Percentiles rank a stretch among this genome's conserved stretches.
Evolutionary conservation across 2,113 vertebrate genomes (phyloP).

Genomic region (Vulpes vulpes): DNA sequence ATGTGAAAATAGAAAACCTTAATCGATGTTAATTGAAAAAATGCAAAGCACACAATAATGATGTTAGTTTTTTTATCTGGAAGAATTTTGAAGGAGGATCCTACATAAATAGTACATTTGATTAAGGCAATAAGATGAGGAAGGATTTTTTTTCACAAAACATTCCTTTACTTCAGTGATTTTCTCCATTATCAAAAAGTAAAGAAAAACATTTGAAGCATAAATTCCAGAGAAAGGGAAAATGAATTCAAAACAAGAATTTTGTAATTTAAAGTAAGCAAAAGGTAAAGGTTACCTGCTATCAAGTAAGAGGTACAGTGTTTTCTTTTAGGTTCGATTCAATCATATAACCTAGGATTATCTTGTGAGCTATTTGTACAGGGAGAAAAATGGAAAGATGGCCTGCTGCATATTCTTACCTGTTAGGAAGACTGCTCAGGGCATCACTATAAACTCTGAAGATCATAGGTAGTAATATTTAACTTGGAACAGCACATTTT

Average conservation of each 20-base stretch:
- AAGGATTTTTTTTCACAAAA: not conserved
- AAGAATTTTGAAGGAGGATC: not conserved
- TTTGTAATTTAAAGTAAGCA: not conserved
- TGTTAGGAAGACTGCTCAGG: not conserved
- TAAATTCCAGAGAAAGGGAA: constrained; percentile 29
- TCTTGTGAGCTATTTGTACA: not conserved
- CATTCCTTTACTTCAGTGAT: not conserved
- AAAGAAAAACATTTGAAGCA: not conserved
- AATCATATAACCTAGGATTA: not conserved
- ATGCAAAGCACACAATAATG: not conserved
- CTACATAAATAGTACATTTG: not conserved
- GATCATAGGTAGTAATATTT: not conserved
- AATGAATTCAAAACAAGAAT: constrained; percentile 11
- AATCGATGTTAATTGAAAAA: constrained; percentile 19
- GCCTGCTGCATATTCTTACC: not conserved
- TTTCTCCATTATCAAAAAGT: not conserved
- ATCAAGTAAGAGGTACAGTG: not conserved
- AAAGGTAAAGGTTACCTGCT: not conserved
- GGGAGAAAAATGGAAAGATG: not conserved
- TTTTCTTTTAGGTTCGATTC: not conserved
- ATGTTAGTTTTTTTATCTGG: not conserved
- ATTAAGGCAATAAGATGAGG: not conserved
- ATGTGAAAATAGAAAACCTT: constrained; percentile 36
- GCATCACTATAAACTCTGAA: not conserved
- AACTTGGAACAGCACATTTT: constrained; percentile 30